Evolutionary conservation across 2,113 vertebrate species (phyloP).

Genomic region (Phaetusa simplex): DNA sequence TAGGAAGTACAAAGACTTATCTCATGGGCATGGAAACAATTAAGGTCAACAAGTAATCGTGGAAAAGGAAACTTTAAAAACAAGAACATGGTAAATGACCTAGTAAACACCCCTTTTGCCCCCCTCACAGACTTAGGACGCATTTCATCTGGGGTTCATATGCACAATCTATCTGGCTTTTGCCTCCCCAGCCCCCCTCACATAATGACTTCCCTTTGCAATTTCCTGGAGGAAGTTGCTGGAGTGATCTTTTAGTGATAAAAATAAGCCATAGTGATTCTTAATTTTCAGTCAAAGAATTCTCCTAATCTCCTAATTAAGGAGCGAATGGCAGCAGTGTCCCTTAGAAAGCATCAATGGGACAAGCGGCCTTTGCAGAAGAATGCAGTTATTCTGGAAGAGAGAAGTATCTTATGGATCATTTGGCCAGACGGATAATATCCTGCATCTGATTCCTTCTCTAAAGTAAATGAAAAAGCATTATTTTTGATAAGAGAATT

Average conservation of each 20-base stretch:
- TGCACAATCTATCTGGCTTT: slow-evolving; percentile 36
- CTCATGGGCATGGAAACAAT: slow-evolving; percentile 79
- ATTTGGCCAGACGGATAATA: not conserved
- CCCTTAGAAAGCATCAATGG: slow-evolving; percentile 53
- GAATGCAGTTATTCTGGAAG: slow-evolving; percentile 9
- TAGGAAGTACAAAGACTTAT: slow-evolving; percentile 72
- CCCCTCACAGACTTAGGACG: slow-evolving; percentile 34
- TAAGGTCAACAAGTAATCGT: slow-evolving; percentile 77
- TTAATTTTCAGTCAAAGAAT: slow-evolving; percentile 69
- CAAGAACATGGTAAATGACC: slow-evolving; percentile 74
- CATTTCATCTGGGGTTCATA: slow-evolving; percentile 76
- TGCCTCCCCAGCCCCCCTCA: slow-evolving; percentile 27
- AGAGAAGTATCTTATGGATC: not conserved
- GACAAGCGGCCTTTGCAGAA: not conserved
- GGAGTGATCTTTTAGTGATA: slow-evolving; percentile 71
- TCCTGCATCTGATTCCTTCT: not conserved
- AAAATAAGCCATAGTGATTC: slow-evolving; percentile 66
- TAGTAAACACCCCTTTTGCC: slow-evolving; percentile 64
- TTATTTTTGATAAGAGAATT: not conserved
- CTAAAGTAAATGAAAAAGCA: not conserved
- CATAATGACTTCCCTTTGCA: slow-evolving; percentile 81
- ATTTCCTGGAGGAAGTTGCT: slow-evolving; percentile 79
- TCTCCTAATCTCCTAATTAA: slow-evolving; percentile 65
- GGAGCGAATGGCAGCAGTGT: slow-evolving; percentile 9
- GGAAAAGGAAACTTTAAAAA: slow-evolving; percentile 77